These are phyloP conservation scores for Drosophila pseudoananassae DNA, from an alignment of 1,140 invertebrate genomes.

Conservation along the genomic window DNA sequence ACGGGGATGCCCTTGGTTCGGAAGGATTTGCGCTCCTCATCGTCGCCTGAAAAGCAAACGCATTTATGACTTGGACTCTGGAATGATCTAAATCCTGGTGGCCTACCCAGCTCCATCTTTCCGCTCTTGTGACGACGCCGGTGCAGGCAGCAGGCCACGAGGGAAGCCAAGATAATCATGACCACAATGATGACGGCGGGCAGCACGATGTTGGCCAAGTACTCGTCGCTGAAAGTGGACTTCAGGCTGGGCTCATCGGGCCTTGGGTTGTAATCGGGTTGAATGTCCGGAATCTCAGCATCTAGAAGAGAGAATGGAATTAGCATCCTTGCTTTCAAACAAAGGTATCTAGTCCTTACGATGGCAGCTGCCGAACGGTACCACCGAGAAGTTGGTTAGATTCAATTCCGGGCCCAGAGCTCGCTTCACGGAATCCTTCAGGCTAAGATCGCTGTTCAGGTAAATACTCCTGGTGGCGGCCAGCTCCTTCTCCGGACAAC, in stretches of 20 bases:
- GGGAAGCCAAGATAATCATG: constrained; percentile 93
- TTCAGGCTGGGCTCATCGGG: constrained; percentile 85
- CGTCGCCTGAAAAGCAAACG: constrained; percentile 85
- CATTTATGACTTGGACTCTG: not conserved
- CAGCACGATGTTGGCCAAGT: constrained; percentile 93
- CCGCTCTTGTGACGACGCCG: constrained; percentile 91
- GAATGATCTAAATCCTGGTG: no score
- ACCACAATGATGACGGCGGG: constrained; percentile 94
- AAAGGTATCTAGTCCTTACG: constrained; percentile 73
- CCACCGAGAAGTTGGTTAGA: constrained; percentile 88
- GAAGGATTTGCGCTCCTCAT: constrained; percentile 92
- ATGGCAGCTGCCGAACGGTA: constrained; percentile 90
- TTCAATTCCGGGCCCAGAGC: constrained; percentile 92
- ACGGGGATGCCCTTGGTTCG: constrained; percentile 95
- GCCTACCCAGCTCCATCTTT: constrained; percentile 90
- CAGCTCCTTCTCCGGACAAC: constrained; percentile 92
- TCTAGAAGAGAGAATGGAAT: constrained; percentile 22
- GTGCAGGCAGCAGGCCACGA: constrained; percentile 95
- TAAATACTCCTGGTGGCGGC: constrained; percentile 88
- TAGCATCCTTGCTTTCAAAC: not conserved
- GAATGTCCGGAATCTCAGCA: constrained; percentile 62
- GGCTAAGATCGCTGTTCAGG: constrained; percentile 87
- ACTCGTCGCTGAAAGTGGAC: constrained; percentile 88
- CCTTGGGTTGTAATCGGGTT: constrained; percentile 69
- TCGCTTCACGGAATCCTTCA: constrained; percentile 88